Conservation (phyloP, 2,888 invertebrate genomes). For the Lepidocyrtoides sp. region DNA sequence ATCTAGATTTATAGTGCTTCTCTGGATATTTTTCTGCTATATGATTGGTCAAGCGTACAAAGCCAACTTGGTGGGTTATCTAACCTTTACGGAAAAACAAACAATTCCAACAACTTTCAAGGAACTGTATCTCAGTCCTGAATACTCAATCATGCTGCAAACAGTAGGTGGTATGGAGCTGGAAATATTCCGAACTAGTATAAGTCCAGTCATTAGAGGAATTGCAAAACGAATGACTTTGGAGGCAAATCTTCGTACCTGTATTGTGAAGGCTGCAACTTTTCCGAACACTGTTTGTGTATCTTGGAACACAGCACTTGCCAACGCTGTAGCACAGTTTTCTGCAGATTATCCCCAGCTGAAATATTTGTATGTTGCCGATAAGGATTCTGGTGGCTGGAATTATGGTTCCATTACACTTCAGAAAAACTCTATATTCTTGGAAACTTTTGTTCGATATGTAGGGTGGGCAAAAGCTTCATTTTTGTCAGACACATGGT, state of each 20-base stretch:
- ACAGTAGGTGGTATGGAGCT: conserved; percentile 53
- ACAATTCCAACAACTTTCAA: conserved; percentile 4
- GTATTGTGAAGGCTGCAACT: neutral
- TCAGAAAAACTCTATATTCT: neutral
- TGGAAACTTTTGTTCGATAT: conserved; percentile 1
- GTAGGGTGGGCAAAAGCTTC: too few relatives aligned
- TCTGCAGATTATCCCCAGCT: neutral
- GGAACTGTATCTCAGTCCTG: neutral
- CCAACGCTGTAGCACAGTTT: neutral
- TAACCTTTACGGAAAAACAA: conserved; percentile 54
- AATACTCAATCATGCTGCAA: conserved; percentile 19
- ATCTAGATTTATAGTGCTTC: neutral
- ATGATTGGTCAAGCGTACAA: conserved; percentile 63
- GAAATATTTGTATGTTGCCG: neutral
- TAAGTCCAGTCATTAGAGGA: conserved; percentile 36
- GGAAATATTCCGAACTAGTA: conserved; percentile 12
- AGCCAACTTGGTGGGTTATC: conserved; percentile 42
- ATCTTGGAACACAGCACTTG: conserved; percentile 14
- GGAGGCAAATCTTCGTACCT: neutral
- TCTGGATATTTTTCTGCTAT: conserved; percentile 63
- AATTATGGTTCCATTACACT: neutral
- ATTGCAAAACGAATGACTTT: conserved; percentile 53
- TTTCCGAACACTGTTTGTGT: conserved; percentile 7
- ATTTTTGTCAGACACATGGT: neutral
- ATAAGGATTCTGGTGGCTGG: neutral